Base-by-base conservation (phyloP, 2,888 invertebrate genomes). In the Ethmia dodecea region DNA sequence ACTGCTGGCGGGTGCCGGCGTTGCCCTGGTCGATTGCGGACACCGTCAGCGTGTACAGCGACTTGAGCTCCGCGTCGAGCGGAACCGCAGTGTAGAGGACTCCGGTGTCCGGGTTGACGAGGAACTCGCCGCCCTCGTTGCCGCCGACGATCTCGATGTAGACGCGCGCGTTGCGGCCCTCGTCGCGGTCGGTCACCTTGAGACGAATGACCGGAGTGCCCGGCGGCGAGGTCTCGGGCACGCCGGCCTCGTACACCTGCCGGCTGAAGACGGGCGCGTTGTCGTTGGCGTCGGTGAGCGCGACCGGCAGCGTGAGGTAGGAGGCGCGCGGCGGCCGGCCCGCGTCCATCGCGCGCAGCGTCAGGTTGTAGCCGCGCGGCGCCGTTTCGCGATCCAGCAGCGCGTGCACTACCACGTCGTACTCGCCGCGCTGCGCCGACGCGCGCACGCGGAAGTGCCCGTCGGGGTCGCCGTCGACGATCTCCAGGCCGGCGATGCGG, bases 71-170 rank as follows among this genome's bases (percentile, higher is more conserved):
- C 0, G 96, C 94, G 68, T 98, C 97, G 13, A 98, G 84, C 22
- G 84, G 73, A 18, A 92, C 91, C 9, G 93, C 92, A 0, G 96
- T 96, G 65, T 94, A 95, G 1, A 98, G 75, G 87, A 97, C 94
- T 1, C 98, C 98, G 0, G 96, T 94, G 49, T 93, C 92, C 0
- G 94, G 91, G 70, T 97, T 95, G 6, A 98, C 91, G 46, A 89
- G 87, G 70, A 98, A 98, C 63, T 95, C 94, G 1, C 93, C 93
- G 4, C 94, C 94, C 65, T 95, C 94, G 71, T 97, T 97, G 3
- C 97, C 97, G 2, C 95, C 96, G 2, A 95, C 95, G 34, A 98
- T 95, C 76, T 94, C 93, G 42, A 98, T 90, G 55, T 91, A 91
- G 1, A 97, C 94, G 58, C 93, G 89, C 4, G 95, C 94, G 67